Percentiles rank a stretch among this genome's conserved stretches.
Conservation (phyloP, 1,140 invertebrate genomes). For the Drosophila gunungcola region DNA sequence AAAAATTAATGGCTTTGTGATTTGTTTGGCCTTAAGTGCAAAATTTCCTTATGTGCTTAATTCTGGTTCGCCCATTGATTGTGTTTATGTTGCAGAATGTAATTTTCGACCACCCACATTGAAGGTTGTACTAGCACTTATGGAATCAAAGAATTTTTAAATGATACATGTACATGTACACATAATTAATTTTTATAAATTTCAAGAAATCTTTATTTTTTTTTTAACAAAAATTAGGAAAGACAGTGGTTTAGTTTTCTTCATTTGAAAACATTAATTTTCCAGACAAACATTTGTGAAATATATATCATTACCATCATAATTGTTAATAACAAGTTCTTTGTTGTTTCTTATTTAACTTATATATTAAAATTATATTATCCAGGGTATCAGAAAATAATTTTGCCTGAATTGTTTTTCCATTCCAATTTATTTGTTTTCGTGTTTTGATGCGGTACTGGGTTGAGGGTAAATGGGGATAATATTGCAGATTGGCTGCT, state of each 20-base stretch:
- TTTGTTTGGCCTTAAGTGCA: constrained; percentile 70
- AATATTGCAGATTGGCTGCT: constrained; percentile 44
- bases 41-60: constrained; percentile 52
- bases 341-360: not conserved
- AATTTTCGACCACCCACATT: constrained; percentile 32
- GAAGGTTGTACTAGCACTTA: constrained; percentile 1
- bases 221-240: too few relatives aligned
- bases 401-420: not conserved
- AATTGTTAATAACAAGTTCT: too few relatives aligned
- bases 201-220: too few relatives aligned
- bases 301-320: too few relatives aligned
- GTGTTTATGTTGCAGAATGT: constrained; percentile 46
- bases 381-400: constrained; percentile 12
- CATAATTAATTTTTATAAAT: too few relatives aligned
- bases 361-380: not conserved
- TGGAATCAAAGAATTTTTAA: constrained; percentile 2
- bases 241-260: too few relatives aligned
- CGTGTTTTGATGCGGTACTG: not conserved
- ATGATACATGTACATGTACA: too few relatives aligned
- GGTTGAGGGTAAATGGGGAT: constrained; percentile 26
- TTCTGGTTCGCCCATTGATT: constrained; percentile 20
- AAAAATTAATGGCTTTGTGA: constrained; percentile 80
- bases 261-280: too few relatives aligned
- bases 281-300: too few relatives aligned
- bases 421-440: constrained; percentile 4